Percentiles rank a stretch among this genome's conserved stretches.
Conservation (phyloP, 2,797 vertebrate species). For the Chlorospingus semifuscus region DNA sequence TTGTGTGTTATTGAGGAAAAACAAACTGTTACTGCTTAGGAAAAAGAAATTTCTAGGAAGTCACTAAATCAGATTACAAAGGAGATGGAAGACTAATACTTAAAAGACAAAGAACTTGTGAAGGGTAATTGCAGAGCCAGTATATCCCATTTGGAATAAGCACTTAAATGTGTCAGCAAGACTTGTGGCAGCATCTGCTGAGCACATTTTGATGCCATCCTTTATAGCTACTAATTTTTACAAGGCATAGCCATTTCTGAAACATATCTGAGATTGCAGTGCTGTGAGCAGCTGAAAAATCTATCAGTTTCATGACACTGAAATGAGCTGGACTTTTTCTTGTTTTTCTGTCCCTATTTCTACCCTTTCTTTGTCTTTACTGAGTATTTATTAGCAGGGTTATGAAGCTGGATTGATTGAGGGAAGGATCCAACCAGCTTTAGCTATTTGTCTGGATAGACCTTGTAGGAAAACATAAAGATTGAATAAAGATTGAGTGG, state of each 20-base stretch:
- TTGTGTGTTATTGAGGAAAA: background rate
- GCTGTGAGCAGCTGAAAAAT: background rate
- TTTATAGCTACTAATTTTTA: background rate
- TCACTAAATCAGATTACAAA: background rate
- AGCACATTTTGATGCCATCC: background rate
- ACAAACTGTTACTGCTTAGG: background rate
- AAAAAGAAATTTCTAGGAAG: background rate
- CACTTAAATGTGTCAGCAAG: background rate
- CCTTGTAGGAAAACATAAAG: background rate
- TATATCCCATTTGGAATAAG: slow-evolving; percentile 6
- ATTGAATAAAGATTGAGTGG: background rate
- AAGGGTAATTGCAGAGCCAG: background rate
- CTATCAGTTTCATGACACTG: background rate
- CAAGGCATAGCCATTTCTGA: background rate
- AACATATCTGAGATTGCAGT: background rate
- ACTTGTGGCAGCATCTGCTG: slow-evolving; percentile 4
- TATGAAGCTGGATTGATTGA: background rate
- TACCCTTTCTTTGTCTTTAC: background rate
- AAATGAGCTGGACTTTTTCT: background rate
- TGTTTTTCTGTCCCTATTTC: background rate
- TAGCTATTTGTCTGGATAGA: background rate
- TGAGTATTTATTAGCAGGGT: background rate
- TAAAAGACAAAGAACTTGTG: background rate
- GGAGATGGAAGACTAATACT: background rate
- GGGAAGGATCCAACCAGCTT: background rate